These are phyloP conservation scores for Morelia viridis DNA, from an alignment of 2,797 vertebrate genomes.

Conservation along the genomic window DNA sequence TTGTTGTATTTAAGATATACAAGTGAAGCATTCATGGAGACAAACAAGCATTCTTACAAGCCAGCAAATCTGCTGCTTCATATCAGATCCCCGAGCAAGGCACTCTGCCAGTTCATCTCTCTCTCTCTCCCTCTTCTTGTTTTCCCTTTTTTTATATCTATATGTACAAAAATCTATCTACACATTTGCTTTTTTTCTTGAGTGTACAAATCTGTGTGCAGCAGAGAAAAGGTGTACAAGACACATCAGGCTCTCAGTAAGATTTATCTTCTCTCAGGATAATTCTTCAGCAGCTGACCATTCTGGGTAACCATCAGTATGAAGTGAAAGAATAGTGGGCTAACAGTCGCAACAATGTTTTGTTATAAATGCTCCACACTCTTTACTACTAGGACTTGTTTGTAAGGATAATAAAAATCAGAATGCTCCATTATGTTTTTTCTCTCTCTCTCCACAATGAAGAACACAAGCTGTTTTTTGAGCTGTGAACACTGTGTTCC, in stretches of 20 bases:
- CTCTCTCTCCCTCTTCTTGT: background rate
- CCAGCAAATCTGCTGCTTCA: background rate
- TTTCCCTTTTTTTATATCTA: no score
- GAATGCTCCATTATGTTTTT: background rate
- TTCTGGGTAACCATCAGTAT: background rate
- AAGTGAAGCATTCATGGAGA: background rate
- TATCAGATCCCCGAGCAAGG: background rate
- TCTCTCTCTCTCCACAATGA: conserved; percentile 14
- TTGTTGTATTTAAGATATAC: background rate
- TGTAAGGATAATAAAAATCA: conserved; percentile 16
- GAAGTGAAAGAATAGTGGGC: background rate
- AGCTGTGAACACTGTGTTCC: background rate
- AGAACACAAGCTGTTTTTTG: background rate
- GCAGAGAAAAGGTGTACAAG: background rate
- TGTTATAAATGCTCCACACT: background rate
- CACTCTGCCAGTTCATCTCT: background rate
- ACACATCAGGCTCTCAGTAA: background rate
- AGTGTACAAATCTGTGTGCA: background rate
- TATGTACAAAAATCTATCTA: background rate
- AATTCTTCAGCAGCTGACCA: background rate
- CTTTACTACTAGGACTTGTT: background rate
- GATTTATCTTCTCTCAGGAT: background rate
- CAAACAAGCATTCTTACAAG: background rate
- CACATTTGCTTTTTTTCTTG: background rate
- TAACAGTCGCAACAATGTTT: background rate